These are phyloP conservation scores for Steinernema khuongi DNA, from an alignment of 1,140 invertebrate genomes.

Conservation along the genomic window DNA sequence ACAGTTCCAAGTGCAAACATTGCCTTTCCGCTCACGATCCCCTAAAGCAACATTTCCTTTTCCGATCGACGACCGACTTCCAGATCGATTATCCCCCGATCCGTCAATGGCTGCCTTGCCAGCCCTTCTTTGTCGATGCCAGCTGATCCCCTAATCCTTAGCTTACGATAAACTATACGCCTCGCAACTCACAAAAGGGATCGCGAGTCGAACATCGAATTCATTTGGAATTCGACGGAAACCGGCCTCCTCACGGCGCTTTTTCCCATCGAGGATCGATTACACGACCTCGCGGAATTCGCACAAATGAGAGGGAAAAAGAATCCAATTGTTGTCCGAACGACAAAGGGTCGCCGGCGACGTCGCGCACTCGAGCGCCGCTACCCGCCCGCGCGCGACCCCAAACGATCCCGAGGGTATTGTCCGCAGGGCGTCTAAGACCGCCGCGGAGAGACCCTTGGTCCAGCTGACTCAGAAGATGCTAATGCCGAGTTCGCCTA, in stretches of 20 bases:
- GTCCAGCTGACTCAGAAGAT: not conserved
- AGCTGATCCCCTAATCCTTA: too few species aligned
- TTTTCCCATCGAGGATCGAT: slow-evolving; percentile 16
- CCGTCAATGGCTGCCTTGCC: too few species aligned
- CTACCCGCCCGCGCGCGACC: not conserved
- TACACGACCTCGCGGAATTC: slow-evolving; percentile 6
- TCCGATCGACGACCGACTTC: too few species aligned
- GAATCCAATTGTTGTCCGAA: slow-evolving; percentile 5
- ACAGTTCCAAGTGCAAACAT: too few species aligned
- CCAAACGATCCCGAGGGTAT: slow-evolving; percentile 15
- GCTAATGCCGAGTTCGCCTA: not conserved
- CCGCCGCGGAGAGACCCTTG: not conserved
- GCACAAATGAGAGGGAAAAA: slow-evolving; percentile 8
- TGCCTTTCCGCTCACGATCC: too few species aligned
- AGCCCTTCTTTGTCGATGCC: too few species aligned
- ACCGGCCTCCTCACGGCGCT: not conserved
- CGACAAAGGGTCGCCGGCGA: not conserved
- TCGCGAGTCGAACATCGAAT: not conserved
- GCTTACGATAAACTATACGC: too few species aligned
- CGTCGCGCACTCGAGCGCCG: slow-evolving; percentile 6
- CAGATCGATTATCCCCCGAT: too few species aligned
- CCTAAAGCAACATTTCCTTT: too few species aligned
- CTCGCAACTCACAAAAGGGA: not conserved
- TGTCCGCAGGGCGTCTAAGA: not conserved
- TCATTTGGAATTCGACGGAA: slow-evolving; percentile 5